Conservation (phyloP, 2,888 invertebrate species). For the Lottia scabra region DNA sequence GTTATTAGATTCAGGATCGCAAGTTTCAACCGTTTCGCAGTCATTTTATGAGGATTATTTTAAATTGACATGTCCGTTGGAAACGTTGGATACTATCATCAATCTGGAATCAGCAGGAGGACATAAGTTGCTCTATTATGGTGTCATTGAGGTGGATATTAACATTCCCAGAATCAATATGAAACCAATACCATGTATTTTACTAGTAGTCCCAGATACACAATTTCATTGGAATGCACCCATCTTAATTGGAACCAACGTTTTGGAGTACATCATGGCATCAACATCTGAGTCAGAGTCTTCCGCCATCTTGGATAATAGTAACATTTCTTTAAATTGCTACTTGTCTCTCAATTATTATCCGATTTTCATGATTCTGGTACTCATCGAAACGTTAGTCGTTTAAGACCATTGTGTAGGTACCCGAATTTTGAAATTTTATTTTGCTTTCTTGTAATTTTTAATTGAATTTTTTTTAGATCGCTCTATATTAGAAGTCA, state of each 20-base stretch:
- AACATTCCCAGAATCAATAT: not conserved
- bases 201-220: not conserved
- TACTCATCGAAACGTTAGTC: too few relatives aligned
- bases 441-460: too few relatives aligned
- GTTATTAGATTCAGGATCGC: conserved; percentile 4
- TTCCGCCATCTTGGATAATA: too few relatives aligned
- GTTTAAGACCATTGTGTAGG: too few relatives aligned
- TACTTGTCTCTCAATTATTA: too few relatives aligned
- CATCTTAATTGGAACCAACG: not conserved
- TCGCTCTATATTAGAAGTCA: too few relatives aligned
- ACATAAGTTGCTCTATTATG: conserved; percentile 5
- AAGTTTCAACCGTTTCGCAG: not conserved
- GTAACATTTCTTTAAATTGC: too few relatives aligned
- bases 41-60: not conserved
- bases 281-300: too few relatives aligned
- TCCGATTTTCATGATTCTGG: too few relatives aligned
- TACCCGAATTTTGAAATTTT: too few relatives aligned
- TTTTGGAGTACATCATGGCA: not conserved
- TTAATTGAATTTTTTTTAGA: too few relatives aligned
- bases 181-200: not conserved
- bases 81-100: not conserved
- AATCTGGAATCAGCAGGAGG: not conserved
- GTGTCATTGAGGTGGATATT: not conserved
- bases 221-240: not conserved
- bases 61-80: not conserved